Evolutionary conservation across 2,113 vertebrate genomes (phyloP).

Genomic region (Herpetotheres cachinnans): DNA sequence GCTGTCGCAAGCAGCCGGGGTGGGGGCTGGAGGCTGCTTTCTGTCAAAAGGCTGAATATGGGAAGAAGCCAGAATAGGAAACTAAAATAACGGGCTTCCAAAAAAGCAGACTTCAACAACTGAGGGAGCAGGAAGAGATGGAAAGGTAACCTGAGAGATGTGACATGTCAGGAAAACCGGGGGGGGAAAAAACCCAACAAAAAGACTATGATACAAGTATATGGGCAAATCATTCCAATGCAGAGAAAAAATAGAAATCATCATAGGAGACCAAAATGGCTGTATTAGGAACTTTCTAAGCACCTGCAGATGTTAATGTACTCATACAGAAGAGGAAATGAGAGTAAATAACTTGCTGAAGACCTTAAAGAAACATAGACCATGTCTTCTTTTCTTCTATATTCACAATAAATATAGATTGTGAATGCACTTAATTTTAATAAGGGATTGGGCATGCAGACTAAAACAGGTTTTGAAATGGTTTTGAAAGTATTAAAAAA

Average conservation of each 20-base stretch:
- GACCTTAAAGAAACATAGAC: background rate
- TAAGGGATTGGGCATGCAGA: background rate
- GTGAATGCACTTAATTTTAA: background rate
- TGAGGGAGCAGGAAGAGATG: background rate
- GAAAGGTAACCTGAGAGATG: background rate
- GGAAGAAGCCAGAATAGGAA: background rate
- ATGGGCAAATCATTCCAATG: background rate
- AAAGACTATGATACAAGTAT: background rate
- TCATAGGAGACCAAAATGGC: background rate
- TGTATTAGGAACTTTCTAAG: background rate
- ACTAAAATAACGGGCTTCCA: background rate
- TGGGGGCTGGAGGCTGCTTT: background rate
- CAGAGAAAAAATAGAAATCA: background rate
- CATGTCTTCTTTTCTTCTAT: background rate
- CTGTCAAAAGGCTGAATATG: background rate
- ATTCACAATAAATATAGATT: background rate
- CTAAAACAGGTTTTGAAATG: background rate
- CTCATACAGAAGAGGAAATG: background rate
- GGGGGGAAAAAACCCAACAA: background rate
- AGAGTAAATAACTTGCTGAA: background rate
- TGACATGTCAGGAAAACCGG: background rate
- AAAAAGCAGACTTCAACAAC: background rate
- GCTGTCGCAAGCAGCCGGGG: background rate
- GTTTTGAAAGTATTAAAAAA: background rate
- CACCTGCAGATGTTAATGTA: background rate